Base-by-base conservation (phyloP, 2,888 invertebrate species). In the Epinotia demarniana region DNA sequence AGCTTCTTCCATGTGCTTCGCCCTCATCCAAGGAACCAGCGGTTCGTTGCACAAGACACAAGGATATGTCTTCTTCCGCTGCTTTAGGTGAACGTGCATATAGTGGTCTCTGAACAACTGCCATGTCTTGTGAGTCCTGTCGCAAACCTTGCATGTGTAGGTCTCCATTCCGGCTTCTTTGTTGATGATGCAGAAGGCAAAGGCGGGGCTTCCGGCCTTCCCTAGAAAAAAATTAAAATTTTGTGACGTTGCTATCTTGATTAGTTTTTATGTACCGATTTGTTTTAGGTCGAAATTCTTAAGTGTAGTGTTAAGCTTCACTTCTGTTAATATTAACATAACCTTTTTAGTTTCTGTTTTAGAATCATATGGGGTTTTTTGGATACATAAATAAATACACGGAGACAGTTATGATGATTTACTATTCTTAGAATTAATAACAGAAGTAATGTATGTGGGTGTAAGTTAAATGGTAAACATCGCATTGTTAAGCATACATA, bases 221-320 rank as follows among this genome's bases (percentile, higher is more conserved):
- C 73, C 77, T 77, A 77, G 75, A 77, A 77, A 75, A 77, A 53
- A 70, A 77, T 72, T 64, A 73, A 67, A 19, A 8, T n/a, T 55
- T 43, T 55, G 49, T 61, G 62, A 68, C 53, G 23, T 23, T n/a
- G 58, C 33, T 57, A 46, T 46, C 19, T 60, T n/a, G 46, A 11
- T 43, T 6, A 61, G 46, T 13, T 39, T 6, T 33, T 12, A 16
- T 6, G 3, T 13, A 11, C 8, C 3, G 18, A 12, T 49, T 49
- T 49, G 16, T 16, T 16, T 16, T 16, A 49, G 16, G 0, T 13
- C 49, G 13, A 49, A 16, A 4, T 16, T 49, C 16, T 16, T 49
- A 13, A 13, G 13, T 13, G 13, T 33, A 33, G 39, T 39, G 8
- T 39, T 39, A 39, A 49, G 49, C 13, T 49, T 49, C 49, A 3